Evolutionary conservation across 2,113 vertebrate genomes (phyloP), one percentile per base, ranked within the genome.

Genomic region (Percopsis transmontana): DNA sequence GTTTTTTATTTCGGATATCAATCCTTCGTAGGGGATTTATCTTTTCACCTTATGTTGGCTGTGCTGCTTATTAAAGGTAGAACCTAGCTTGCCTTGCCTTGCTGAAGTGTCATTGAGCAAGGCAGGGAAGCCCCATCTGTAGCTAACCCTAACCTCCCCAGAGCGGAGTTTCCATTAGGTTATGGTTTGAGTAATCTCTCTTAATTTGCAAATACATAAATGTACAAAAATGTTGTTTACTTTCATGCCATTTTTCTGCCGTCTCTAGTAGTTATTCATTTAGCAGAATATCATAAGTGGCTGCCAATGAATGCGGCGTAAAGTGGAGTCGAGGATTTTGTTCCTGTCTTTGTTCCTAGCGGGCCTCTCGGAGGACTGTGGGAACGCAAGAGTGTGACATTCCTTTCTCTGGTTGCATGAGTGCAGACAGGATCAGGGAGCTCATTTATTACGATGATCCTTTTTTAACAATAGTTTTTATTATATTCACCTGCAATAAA

Each of bases 341-440:
- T 59, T 66, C 19, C 56, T 20, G 45, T 21, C 45, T 68, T 51
- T 58, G 33, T 7, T 38, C 42, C 53, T 67, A 67, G 48, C 16
- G 27, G 44, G 54, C 24, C 55, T 40, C 38, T 48, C 21, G 18
- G 24, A 50, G 56, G 55, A 58, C 27, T n/a, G 23, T 67, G 55
- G 55, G 19, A 58, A 58, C 42, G 15, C 5, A 27, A 54, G 54
- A n/a, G 19, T 40, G 27, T 48, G 13, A 51, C 65, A 50, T 33
- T 39, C 24, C 50, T n/a, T 53, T 20, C 38, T 6, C 20, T 16
- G n/a, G 41, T 33, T 20, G 20, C 5, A 21, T 10, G 18, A 42
- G 62, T 42, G 16, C 41, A 13, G 42, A 54, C 39, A 19, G 27
- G 20, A 27, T 65, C 20, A 23, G 23, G 15, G 52, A 54, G n/a